phyloP scores from a whole-genome alignment of 2,113 vertebrate species.

The Trochalopteron elliotii region DNA sequence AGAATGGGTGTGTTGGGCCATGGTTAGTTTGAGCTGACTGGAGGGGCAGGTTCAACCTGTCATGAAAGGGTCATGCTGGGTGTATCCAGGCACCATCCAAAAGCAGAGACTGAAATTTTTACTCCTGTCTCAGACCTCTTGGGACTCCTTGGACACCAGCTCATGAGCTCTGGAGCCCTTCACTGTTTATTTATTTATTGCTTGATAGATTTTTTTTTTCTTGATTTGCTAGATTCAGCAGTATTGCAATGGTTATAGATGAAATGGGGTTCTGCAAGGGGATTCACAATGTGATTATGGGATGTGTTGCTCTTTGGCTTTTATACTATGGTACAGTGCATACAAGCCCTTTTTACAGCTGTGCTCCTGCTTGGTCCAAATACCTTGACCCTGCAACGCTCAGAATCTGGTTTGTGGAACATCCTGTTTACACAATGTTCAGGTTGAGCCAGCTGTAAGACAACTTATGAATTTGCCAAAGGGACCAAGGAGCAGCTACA shows the following conservation, averaged over 20 bases:
- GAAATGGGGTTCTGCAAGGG: neutral
- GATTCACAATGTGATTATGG: neutral
- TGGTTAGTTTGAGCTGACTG: neutral
- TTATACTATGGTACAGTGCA: accelerated
- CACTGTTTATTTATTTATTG: neutral
- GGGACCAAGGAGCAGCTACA: neutral
- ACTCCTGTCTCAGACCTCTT: neutral
- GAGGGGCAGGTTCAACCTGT: neutral
- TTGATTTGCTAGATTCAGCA: neutral
- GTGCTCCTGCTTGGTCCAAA: neutral
- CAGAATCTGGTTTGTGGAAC: neutral
- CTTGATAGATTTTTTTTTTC: neutral
- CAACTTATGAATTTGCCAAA: neutral
- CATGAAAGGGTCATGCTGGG: neutral
- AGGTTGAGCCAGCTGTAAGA: neutral
- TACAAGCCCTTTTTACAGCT: neutral
- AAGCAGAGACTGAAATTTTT: neutral
- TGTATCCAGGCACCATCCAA: accelerated
- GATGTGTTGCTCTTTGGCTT: neutral
- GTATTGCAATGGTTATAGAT: neutral
- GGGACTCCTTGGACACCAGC: no score
- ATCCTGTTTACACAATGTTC: neutral
- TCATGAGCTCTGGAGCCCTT: neutral
- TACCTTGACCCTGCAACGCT: neutral
- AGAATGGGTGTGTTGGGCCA: accelerated